Base-by-base conservation (phyloP, 2,888 invertebrate genomes). In the Galeruca laticollis region DNA sequence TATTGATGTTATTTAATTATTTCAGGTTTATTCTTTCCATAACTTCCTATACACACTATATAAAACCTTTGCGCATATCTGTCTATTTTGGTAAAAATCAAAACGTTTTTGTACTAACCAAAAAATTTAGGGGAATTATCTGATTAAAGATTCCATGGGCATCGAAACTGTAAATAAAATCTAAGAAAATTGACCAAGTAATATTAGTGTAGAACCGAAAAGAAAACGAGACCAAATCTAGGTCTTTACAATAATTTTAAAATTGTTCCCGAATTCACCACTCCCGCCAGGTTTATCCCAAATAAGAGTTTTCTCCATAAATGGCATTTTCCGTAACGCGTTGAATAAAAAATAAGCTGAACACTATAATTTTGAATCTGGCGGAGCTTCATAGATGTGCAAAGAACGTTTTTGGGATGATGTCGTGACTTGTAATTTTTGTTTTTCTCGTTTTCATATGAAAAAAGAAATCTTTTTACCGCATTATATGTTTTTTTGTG, bases 341-440 rank as follows among this genome's bases (percentile, higher is more conserved):
- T 47, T 70, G 70, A 70, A 70, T 70, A 68, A 70, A 70, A 70
- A 70, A 67, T 70, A 67, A 68, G 67, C 57, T 49, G 57, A 59
- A 49, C 62, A 68, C 70, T 70, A 68, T 70, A 70, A 70, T 70
- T 70, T 70, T 47, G 47, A 54, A 60, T 70, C 47, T 66, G 57
- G 62, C 51, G 67, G 54, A 31, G 54, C 33, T 54, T 43, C 64
- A 64, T 64, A 33, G 47, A 64, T 56, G 63, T 56, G 54, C 54
- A 40, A 6, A 62, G n/a, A 18, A 33, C 37, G 63, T 49, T 49
- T 20, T 18, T 49, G 56, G 31, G 33, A 26, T 54, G 15, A 54
- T 54, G 54, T 57, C 26, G 35, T 43, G 49, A 56, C 56, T 65
- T 43, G 18, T 64, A 56, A 64, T 65, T 65, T 65, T 49, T 65